Evolutionary conservation across 2,888 invertebrate genomes (phyloP), one percentile per base, ranked within the genome.

Genomic region (Platerodrilus igneus): DNA sequence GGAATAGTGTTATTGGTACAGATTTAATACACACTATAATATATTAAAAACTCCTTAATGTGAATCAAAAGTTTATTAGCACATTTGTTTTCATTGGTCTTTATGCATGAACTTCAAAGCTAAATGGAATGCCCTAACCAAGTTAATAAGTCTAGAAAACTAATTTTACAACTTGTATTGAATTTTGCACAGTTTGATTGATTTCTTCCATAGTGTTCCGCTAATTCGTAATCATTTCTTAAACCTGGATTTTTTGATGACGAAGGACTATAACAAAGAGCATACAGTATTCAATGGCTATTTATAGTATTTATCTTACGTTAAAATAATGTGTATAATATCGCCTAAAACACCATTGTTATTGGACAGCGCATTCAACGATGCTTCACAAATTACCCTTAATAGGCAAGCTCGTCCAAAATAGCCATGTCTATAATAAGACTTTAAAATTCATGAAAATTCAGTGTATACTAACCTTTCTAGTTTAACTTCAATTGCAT

Each of bases 341-440:
- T 78, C 78, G 18, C 83, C 77, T 32, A 82, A 55, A 25, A 83
- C 67, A 2, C 83, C 82, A 61, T 79, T 80, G 52, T 74, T 72
- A 14, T 40, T 25, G 39, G 70, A 61, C 43, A 77, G 66, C 38
- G 73, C 73, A 9, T 66, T 63, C 36, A 67, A 70, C 35, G 77
- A 73, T 44, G 76, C 74, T 61, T 83, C 83, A 55, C 83, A 84
- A 57, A 84, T 80, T 29, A 76, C 73, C 49, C 80, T 71, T 45
- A 81, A 68, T 42, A 84, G 67, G 60, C 83, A 84, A 17, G 68
- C 64, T 27, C 70, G 71, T 5, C 80, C 82, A 39, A 71, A 65
- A 58, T 75, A 77, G 14, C 78, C 75, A 45, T 75, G 67, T 42
- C 80, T 80, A 63, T 30, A 66, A 63, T 18, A n/a, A n/a, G n/a